Evolutionary conservation across 2,888 invertebrate genomes (phyloP).

Genomic region (Lasioglossum lativentre): DNA sequence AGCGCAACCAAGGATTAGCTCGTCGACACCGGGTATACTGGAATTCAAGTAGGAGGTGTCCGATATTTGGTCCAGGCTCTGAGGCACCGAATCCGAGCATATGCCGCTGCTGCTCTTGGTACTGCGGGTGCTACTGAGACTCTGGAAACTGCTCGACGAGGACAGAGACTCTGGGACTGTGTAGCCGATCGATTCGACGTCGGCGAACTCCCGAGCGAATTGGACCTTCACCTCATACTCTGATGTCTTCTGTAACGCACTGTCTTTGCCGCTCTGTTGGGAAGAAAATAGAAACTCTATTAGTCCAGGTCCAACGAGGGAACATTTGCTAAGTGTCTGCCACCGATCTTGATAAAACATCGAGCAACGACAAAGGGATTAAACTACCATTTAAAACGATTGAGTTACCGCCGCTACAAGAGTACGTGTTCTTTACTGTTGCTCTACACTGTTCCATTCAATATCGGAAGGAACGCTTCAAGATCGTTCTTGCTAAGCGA

Average conservation of each 20-base stretch:
- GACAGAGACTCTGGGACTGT: conserved; percentile 73
- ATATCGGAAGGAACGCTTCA: not conserved
- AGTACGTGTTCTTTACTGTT: no score
- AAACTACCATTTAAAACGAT: no score
- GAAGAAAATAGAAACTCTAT: no score
- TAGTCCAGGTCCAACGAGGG: no score
- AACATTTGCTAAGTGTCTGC: no score
- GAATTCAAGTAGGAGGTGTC: conserved; percentile 72
- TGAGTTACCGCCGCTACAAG: no score
- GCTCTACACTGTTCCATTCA: not conserved
- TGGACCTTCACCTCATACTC: conserved; percentile 80
- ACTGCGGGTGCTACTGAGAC: conserved; percentile 76
- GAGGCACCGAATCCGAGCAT: conserved; percentile 63
- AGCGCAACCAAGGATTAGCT: conserved; percentile 78
- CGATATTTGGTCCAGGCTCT: conserved; percentile 65
- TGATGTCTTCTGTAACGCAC: no score
- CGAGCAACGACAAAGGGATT: no score
- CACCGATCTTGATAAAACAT: no score
- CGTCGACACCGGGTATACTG: conserved; percentile 78
- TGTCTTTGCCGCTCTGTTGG: no score
- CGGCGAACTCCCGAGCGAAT: conserved; percentile 79
- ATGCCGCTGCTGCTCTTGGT: conserved; percentile 76
- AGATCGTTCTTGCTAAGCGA: not conserved
- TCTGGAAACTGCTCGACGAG: conserved; percentile 80
- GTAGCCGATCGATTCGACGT: conserved; percentile 65